Percentiles rank a stretch among this genome's conserved stretches.
Evolutionary conservation across 2,113 vertebrate species (phyloP).

Genomic region (Bombycilla garrulus): DNA sequence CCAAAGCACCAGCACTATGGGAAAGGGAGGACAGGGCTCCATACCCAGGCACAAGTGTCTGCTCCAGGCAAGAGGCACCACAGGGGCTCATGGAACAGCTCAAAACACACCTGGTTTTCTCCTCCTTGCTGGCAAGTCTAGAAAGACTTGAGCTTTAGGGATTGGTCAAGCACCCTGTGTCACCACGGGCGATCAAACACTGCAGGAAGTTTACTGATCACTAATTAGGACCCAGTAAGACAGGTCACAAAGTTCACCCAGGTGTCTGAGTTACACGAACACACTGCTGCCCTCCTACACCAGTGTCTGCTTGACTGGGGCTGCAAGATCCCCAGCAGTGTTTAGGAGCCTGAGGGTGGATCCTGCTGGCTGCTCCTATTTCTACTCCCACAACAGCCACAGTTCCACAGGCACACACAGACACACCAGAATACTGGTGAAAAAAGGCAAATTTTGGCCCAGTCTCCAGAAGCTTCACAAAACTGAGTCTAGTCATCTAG

Average conservation of each 20-base stretch:
- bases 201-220: not conserved
- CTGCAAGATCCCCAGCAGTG: not conserved
- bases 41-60: not conserved
- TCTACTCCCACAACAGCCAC: rapidly evolving
- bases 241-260: not conserved
- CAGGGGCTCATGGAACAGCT: not conserved
- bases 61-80: not conserved
- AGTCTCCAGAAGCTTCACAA: not conserved
- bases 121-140: not conserved
- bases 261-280: not conserved
- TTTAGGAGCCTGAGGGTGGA: not conserved
- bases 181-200: not conserved
- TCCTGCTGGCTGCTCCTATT: not conserved
- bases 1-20: not conserved
- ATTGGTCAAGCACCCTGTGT: not conserved
- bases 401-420: not conserved
- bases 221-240: not conserved
- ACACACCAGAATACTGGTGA: not conserved
- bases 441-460: not conserved
- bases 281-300: not conserved
- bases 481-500: not conserved
- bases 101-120: not conserved
- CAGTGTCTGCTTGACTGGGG: not conserved
- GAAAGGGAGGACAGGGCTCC: not conserved
- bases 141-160: not conserved